A percentile compares a stretch with the other conserved stretches of the same genome.
These are phyloP conservation scores for Oopsacas minuta DNA, from an alignment of 37 sponge, comb jelly and placozoan species.

Conservation along the genomic window DNA sequence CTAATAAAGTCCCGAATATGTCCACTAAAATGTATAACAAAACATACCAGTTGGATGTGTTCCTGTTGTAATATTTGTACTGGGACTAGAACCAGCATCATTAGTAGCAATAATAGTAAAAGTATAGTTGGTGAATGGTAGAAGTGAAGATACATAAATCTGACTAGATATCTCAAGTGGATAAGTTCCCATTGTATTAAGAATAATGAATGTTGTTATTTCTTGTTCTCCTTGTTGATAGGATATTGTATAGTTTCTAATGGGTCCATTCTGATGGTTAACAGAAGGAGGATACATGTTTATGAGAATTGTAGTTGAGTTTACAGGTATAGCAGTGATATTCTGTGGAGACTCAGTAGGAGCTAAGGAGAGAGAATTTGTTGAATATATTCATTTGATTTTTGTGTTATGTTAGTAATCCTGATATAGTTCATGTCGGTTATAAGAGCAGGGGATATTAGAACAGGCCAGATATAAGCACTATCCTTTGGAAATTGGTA, in stretches of 20 bases:
- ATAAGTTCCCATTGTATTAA: not conserved
- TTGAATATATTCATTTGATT: too few relatives aligned
- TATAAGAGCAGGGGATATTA: too few relatives aligned
- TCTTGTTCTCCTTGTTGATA: too few relatives aligned
- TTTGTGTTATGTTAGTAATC: too few relatives aligned
- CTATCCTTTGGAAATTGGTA: too few relatives aligned
- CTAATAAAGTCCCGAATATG: too few relatives aligned
- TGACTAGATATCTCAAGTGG: not conserved
- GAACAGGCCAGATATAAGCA: too few relatives aligned
- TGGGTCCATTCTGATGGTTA: not conserved
- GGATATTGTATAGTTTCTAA: conserved; percentile 1
- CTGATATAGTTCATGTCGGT: too few relatives aligned
- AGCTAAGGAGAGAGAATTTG: too few relatives aligned
- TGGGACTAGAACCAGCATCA: not conserved
- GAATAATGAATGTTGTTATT: not conserved
- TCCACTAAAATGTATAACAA: too few relatives aligned
- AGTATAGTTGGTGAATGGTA: not conserved
- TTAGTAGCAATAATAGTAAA: not conserved
- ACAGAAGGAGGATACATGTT: not conserved
- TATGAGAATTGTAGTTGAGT: not conserved
- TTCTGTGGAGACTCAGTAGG: not conserved
- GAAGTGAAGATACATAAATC: not conserved
- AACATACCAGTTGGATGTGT: not conserved
- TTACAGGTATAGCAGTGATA: not conserved
- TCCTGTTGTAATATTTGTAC: not conserved